phyloP scores from a whole-genome alignment of 2,797 vertebrate genomes.

The Pyrocephalus nanus region DNA sequence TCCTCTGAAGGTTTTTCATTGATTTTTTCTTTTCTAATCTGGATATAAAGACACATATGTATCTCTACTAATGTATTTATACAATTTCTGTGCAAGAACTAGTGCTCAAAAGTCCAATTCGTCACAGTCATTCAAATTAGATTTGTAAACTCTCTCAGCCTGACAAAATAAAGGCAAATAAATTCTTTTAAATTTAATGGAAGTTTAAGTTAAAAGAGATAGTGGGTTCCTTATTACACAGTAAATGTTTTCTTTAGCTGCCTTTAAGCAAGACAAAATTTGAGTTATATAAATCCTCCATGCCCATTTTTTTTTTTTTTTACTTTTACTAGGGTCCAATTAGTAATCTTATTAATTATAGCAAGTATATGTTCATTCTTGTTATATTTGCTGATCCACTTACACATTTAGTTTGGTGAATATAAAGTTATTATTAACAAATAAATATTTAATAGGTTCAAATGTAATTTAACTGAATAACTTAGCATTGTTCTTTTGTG shows the following conservation, averaged over 20 bases:
- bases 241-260: background rate
- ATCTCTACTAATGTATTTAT: background rate
- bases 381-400: background rate
- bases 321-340: background rate
- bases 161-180: slow-evolving; percentile 5
- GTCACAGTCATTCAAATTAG: background rate
- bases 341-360: background rate
- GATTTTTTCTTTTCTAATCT: background rate
- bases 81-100: background rate
- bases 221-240: background rate
- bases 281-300: background rate
- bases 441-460: slow-evolving; percentile 14
- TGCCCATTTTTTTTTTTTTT: slow-evolving; percentile 17
- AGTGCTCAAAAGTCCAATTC: background rate
- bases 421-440: slow-evolving; percentile 1
- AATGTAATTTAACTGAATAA: slow-evolving; percentile 35
- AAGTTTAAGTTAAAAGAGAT: background rate
- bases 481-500: slow-evolving; percentile 42
- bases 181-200: background rate
- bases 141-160: background rate
- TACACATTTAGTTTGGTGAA: background rate
- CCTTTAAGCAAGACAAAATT: background rate
- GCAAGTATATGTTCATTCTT: background rate
- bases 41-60: background rate
- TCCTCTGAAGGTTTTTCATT: background rate